phyloP scores from a whole-genome alignment of 2,113 vertebrate genomes.

The Acanthochromis polyacanthus region DNA sequence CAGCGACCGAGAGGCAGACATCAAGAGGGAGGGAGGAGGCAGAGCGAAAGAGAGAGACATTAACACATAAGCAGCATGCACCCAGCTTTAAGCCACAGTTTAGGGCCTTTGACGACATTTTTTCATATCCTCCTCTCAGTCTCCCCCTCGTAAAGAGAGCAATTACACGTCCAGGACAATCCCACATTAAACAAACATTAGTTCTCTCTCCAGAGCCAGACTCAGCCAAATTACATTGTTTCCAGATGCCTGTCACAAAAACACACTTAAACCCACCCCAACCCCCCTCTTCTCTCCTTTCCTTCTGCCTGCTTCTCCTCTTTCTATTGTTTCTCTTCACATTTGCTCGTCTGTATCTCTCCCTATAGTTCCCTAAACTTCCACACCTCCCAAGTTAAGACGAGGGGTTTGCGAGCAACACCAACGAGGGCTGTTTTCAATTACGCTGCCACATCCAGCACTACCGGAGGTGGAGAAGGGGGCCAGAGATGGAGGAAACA shows the following conservation, averaged over 20 bases:
- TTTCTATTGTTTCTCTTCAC: constrained; percentile 49
- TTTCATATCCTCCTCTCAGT: constrained; percentile 86
- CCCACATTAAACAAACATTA: constrained; percentile 95
- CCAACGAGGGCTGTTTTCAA: constrained; percentile 88
- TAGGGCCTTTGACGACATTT: constrained; percentile 73
- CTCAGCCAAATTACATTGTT: constrained; percentile 91
- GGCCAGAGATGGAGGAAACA: constrained; percentile 18
- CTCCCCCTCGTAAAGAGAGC: constrained; percentile 82
- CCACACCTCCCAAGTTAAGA: constrained; percentile 68
- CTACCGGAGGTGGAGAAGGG: constrained; percentile 27
- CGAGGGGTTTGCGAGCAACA: constrained; percentile 82
- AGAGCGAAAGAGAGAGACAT: constrained; percentile 31
- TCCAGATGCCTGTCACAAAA: constrained; percentile 91
- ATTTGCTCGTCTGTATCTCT: constrained; percentile 36
- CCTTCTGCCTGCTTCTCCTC: constrained; percentile 41
- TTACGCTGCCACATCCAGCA: constrained; percentile 72
- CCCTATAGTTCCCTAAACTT: constrained; percentile 43
- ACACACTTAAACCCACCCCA: constrained; percentile 47
- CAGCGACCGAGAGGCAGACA: constrained; percentile 51
- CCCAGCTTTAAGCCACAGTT: constrained; percentile 59
- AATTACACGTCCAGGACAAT: constrained; percentile 91
- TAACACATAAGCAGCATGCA: constrained; percentile 51
- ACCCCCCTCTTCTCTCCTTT: constrained; percentile 9
- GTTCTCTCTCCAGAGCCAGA: constrained; percentile 75
- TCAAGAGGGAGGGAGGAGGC: constrained; percentile 25